Base-by-base conservation (phyloP, 2,888 invertebrate genomes). In the Arge pagana region DNA sequence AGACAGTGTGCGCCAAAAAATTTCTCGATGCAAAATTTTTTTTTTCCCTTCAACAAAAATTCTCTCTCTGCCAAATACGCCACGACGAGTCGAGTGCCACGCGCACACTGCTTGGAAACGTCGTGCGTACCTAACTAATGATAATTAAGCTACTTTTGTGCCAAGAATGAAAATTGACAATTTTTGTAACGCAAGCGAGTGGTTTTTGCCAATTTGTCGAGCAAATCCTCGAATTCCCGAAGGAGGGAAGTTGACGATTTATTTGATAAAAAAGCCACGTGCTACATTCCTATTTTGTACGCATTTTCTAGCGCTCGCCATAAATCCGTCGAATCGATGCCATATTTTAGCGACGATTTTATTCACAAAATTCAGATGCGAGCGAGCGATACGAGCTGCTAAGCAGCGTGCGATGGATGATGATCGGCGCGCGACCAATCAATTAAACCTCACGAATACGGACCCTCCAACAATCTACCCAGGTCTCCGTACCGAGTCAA, bases 211-310 rank as follows among this genome's bases (percentile, higher is more conserved):
- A 43, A 53, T 59, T 37, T 31, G 28, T 31, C 33, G 13, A 45
- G 19, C 30, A 39, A 42, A 33, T 37, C 39, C 21, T 45, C 33
- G 35, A 45, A 35, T 45, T 45, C 45, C 23, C 16, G 3, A 21
- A 6, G 5, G 33, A 21, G 10, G 5, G 33, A 45, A 45, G 24
- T 45, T 45, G 33, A 45, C 35, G 35, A 45, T 45, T 45, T 45
- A 45, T 31, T 45, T 45, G 45, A 45, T 35, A 36, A 45, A 28
- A 53, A 53, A 48, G 30, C 39, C 50, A 52, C 61, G 50, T 55
- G 59, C 57, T 40, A 66, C 60, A 66, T 66, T 66, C 65, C 66
- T 65, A 63, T 62, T 66, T 66, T 66, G 50, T 66, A 66, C 57
- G 59, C 56, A 58, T 59, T 63, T 66, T 63, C 56, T 64, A 65